Percentiles rank a stretch among this genome's conserved stretches.
phyloP scores from a whole-genome alignment of 2,888 invertebrate genomes.

The Megamerina dolium region DNA sequence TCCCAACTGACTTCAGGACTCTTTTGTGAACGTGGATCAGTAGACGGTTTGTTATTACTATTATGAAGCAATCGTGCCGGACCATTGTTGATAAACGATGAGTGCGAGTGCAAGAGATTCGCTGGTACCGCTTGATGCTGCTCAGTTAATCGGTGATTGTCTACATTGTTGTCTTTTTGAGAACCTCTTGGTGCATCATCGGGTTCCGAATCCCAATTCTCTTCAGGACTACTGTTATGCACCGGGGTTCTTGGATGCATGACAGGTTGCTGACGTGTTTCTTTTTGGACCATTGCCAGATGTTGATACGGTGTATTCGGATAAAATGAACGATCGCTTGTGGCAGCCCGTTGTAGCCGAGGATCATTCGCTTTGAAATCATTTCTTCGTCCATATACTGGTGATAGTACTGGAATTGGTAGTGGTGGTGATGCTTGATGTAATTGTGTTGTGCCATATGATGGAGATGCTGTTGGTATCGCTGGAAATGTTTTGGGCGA shows the following conservation, averaged over 20 bases:
- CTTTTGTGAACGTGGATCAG: neutral
- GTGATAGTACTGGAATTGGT: neutral
- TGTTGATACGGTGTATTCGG: neutral
- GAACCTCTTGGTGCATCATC: too few relatives aligned
- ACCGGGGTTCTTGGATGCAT: neutral
- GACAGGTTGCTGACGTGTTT: neutral
- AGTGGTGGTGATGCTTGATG: slow-evolving; percentile 1
- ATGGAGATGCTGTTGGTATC: slow-evolving; percentile 14
- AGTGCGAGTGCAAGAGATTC: neutral
- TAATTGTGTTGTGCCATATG: slow-evolving; percentile 12
- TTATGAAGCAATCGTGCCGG: neutral
- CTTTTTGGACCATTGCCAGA: neutral
- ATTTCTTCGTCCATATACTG: too few relatives aligned
- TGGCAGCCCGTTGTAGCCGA: neutral
- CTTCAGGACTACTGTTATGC: slow-evolving; percentile 17
- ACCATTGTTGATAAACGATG: neutral
- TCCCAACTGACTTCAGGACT: neutral
- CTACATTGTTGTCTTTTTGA: too few relatives aligned
- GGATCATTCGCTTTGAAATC: neutral
- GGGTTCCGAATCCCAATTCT: slow-evolving; percentile 26
- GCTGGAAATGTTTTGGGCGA: neutral
- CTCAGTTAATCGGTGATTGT: neutral
- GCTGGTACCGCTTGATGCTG: neutral
- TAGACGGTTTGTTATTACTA: neutral
- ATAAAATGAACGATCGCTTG: slow-evolving; percentile 7